These are phyloP conservation scores for Bombus picipes DNA, from an alignment of 1,140 invertebrate genomes.

Conservation along the genomic window DNA sequence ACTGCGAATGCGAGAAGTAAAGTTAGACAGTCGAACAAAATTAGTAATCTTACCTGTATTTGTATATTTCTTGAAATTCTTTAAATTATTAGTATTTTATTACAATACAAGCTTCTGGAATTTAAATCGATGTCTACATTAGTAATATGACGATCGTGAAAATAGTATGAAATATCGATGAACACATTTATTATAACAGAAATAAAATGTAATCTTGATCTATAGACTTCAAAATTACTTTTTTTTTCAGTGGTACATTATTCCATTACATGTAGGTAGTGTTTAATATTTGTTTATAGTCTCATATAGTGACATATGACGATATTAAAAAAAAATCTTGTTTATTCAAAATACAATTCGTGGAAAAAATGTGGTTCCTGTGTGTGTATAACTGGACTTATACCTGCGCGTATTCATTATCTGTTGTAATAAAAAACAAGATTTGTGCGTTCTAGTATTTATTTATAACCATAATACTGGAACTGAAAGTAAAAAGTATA, in stretches of 20 bases:
- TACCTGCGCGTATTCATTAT: constrained; percentile 53
- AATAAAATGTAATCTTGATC: constrained; percentile 27
- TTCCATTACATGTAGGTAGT: constrained; percentile 58
- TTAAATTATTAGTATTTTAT: constrained; percentile 36
- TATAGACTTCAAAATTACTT: constrained; percentile 29
- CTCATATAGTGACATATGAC: constrained; percentile 38
- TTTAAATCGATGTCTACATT: constrained; percentile 19
- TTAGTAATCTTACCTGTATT: constrained; percentile 27
- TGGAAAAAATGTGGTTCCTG: constrained; percentile 49
- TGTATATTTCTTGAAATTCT: constrained; percentile 24
- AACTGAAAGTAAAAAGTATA: constrained; percentile 30
- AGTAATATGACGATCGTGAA: constrained; percentile 11
- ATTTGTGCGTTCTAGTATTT: constrained; percentile 7
- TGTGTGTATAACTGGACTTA: constrained; percentile 46
- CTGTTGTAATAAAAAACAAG: constrained; percentile 40
- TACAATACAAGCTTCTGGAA: neutral
- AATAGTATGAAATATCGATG: constrained; percentile 33
- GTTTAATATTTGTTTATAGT: constrained; percentile 50
- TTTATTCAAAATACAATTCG: constrained; percentile 31
- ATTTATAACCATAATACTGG: constrained; percentile 9
- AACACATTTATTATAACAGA: constrained; percentile 18
- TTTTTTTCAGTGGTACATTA: constrained; percentile 34
- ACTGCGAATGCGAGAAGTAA: constrained; percentile 42
- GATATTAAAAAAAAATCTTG: constrained; percentile 43
- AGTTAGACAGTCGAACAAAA: constrained; percentile 48